phyloP scores from a whole-genome alignment of 2,797 vertebrate species.

The Schizothorax lantsangensis region DNA sequence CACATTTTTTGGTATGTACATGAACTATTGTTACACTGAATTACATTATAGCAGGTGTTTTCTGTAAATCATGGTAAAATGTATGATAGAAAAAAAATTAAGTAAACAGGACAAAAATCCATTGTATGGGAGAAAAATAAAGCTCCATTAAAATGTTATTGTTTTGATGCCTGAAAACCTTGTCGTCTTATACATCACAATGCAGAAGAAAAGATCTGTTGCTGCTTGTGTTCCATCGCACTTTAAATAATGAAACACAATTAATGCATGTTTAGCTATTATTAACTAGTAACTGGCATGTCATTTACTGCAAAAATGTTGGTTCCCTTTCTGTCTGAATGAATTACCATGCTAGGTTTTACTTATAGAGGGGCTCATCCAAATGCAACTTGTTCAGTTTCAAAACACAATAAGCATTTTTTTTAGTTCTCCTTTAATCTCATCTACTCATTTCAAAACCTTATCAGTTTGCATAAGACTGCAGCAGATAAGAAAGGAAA shows the following conservation, averaged over 20 bases:
- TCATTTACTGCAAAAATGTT: not conserved
- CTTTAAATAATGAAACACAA: not conserved
- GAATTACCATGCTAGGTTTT: conserved; percentile 21
- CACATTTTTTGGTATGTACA: no score
- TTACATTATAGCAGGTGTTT: no score
- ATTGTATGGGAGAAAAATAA: no score
- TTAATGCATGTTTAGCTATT: not conserved
- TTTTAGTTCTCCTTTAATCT: conserved; percentile 49
- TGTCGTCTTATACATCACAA: not conserved
- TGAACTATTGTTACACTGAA: no score
- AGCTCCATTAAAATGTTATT: no score
- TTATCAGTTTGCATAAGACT: conserved; percentile 56
- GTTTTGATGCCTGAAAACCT: not conserved
- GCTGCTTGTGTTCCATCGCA: not conserved
- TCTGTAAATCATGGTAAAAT: no score
- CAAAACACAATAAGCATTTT: conserved; percentile 52
- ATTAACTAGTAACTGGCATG: not conserved
- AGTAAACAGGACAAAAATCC: no score
- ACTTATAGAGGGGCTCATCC: conserved; percentile 49
- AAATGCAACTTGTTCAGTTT: conserved; percentile 36
- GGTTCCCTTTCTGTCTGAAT: conserved; percentile 16
- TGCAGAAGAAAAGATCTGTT: not conserved
- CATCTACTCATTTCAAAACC: conserved; percentile 44
- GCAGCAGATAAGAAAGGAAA: conserved; percentile 48
- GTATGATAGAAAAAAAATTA: no score